Conservation (phyloP, 2,113 vertebrate species). For the Bothrops jararaca region DNA sequence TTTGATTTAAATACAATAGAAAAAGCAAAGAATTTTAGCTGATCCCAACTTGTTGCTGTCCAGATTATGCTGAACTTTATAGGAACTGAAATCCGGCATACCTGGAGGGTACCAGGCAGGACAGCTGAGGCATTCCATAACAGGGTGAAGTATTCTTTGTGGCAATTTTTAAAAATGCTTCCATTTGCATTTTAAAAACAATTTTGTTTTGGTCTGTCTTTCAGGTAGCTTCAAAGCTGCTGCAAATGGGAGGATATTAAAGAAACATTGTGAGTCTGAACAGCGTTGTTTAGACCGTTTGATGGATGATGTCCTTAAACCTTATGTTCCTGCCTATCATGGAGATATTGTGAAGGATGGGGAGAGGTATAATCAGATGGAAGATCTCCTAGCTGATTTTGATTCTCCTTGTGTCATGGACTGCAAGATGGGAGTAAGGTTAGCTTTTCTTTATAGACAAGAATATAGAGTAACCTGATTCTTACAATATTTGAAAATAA, state of each 20-base stretch:
- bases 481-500: background rate
- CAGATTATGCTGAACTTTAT: background rate
- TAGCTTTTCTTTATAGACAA: slow-evolving; percentile 36
- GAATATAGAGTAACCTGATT: background rate
- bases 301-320: slow-evolving; percentile 88
- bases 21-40: background rate
- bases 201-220: slow-evolving; percentile 10
- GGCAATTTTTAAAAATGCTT: background rate
- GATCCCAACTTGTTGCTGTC: background rate
- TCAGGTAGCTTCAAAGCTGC: slow-evolving; percentile 96
- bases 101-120: background rate
- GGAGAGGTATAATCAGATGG: slow-evolving; percentile 98
- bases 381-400: slow-evolving; percentile 94
- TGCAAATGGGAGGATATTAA: slow-evolving; percentile 91
- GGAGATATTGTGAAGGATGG: slow-evolving; percentile 94
- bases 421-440: slow-evolving; percentile 98
- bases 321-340: slow-evolving; percentile 90
- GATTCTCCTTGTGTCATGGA: slow-evolving; percentile 96
- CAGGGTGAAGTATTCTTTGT: background rate
- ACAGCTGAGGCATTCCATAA: background rate
- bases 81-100: background rate
- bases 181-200: rapidly evolving
- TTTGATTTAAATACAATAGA: background rate
- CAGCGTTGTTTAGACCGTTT: slow-evolving; percentile 92
- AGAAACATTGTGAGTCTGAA: slow-evolving; percentile 97